These are phyloP conservation scores for Papilio protenor DNA, from an alignment of 2,888 invertebrate species.

Conservation along the genomic window DNA sequence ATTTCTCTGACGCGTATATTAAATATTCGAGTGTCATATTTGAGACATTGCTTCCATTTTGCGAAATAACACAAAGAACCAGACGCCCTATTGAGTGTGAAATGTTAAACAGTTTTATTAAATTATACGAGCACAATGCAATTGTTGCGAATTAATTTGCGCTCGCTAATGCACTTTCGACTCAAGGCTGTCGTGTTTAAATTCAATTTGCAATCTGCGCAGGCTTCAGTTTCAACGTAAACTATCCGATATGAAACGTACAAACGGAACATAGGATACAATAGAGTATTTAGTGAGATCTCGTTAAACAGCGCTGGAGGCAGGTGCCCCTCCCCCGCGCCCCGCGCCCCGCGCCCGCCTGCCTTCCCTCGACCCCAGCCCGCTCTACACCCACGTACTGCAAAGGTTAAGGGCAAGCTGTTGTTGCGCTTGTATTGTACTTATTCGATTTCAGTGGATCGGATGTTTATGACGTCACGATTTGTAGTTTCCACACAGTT, in stretches of 20 bases:
- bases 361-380: constrained; percentile 32
- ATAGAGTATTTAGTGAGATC: constrained; percentile 69
- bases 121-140: constrained; percentile 40
- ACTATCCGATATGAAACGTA: constrained; percentile 57
- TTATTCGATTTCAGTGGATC: constrained; percentile 15
- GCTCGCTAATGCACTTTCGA: constrained; percentile 39
- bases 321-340: constrained; percentile 49
- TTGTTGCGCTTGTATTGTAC: constrained; percentile 28
- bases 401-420: constrained; percentile 72
- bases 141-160: constrained; percentile 40
- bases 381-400: constrained; percentile 57
- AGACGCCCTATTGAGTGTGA: constrained; percentile 26
- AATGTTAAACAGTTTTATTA: constrained; percentile 42
- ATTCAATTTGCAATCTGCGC: constrained; percentile 50
- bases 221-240: constrained; percentile 50
- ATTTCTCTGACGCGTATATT: background rate
- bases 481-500: constrained; percentile 3
- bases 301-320: constrained; percentile 69
- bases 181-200: constrained; percentile 38
- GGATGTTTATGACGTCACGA: constrained; percentile 14
- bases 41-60: constrained; percentile 3
- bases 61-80: constrained; percentile 24
- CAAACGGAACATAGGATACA: constrained; percentile 63
- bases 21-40: constrained; percentile 23
- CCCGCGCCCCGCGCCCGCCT: constrained; percentile 44